Conservation (phyloP, 1,140 invertebrate genomes). For the Lasioglossum baleicum region DNA sequence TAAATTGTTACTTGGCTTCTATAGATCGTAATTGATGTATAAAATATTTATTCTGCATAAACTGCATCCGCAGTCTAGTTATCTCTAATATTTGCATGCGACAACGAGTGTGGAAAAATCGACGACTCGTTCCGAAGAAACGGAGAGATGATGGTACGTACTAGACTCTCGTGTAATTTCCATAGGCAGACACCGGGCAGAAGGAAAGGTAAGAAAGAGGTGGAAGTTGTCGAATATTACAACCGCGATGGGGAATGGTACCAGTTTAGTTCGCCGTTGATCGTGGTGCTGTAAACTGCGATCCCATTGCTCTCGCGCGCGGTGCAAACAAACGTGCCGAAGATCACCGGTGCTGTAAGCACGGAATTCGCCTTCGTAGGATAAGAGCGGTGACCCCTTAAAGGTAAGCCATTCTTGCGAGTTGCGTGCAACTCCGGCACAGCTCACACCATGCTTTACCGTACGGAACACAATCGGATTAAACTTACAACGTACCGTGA, state of each 20-base stretch:
- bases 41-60: no score
- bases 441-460: no score
- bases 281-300: conserved; percentile 71
- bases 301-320: conserved; percentile 31
- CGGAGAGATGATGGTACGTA: not conserved
- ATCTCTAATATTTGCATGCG: no score
- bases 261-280: conserved; percentile 77
- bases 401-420: conserved; percentile 31
- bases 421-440: no score
- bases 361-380: conserved; percentile 22
- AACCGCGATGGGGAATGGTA: conserved; percentile 76
- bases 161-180: conserved; percentile 12
- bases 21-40: no score
- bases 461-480: no score
- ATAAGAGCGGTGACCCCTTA: conserved; percentile 36
- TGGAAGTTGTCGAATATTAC: conserved; percentile 78
- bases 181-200: conserved; percentile 33
- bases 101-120: no score
- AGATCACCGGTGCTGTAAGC: conserved; percentile 14
- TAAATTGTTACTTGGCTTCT: no score
- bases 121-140: not conserved
- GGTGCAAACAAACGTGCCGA: conserved; percentile 5
- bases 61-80: no score
- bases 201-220: conserved; percentile 67
- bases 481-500: no score